Evolutionary conservation across 2,113 vertebrate genomes (phyloP).

Genomic region (Scalopus aquaticus): DNA sequence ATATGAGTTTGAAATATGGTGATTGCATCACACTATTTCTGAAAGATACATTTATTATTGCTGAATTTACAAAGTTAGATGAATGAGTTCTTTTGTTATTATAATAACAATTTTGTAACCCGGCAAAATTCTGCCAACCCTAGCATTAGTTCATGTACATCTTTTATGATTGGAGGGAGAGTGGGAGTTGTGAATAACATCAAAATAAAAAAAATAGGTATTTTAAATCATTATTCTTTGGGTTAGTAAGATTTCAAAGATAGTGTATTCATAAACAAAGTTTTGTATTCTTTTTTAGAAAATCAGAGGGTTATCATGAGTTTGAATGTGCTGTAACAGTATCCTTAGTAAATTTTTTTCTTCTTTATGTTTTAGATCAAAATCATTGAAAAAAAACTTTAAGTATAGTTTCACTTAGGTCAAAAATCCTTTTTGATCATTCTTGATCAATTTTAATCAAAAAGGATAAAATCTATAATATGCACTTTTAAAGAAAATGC

Average conservation of each 20-base stretch:
- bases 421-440: slow-evolving; percentile 5
- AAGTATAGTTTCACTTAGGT: background rate
- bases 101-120: slow-evolving; percentile 56
- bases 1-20: slow-evolving; percentile 68
- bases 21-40: background rate
- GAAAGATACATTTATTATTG: slow-evolving; percentile 58
- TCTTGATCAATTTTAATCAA: background rate
- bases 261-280: slow-evolving; percentile 10
- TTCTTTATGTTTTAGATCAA: background rate
- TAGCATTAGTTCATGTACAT: slow-evolving; percentile 45
- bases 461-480: background rate
- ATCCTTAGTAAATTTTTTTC: slow-evolving; percentile 24
- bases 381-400: background rate
- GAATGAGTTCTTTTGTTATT: slow-evolving; percentile 69
- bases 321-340: slow-evolving; percentile 14
- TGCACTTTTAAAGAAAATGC: background rate
- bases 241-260: slow-evolving; percentile 53
- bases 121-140: slow-evolving; percentile 27
- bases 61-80: slow-evolving; percentile 65
- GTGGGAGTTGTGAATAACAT: background rate
- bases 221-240: background rate
- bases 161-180: background rate
- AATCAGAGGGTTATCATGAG: background rate
- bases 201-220: slow-evolving; percentile 20
- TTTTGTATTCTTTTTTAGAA: background rate